Evolutionary conservation across 2,888 invertebrate species (phyloP), one percentile per base, ranked within the genome.

Genomic region (Drosophila histrio): DNA sequence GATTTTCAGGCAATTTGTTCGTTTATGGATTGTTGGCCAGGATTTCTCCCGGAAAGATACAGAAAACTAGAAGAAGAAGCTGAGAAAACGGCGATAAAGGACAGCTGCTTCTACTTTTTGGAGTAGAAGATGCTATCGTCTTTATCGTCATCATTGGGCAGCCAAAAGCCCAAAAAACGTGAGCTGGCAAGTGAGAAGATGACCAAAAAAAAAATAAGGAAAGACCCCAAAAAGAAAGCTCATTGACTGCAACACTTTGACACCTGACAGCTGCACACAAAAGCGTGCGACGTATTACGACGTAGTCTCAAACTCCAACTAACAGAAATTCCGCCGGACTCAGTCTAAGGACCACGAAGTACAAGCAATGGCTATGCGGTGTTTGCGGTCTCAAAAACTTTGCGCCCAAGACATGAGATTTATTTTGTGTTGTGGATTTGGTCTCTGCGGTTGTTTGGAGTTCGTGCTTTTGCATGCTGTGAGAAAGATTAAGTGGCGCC

Each of bases 1-100:
- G 89, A 87, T 87, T 89, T 86, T 88, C 88, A 79, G 87, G 77
- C 87, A 89, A 88, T 87, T 89, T 87, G 88, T 83, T 72, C 84
- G 84, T 83, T 89, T 87, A 89, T 89, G 77, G 86, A 79, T 82
- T 82, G 83, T 68, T 79, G 77, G 59, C 64, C 70, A 72, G 41
- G 30, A 47, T 47, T 32, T 19, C 30, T 17, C 38, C 22, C 28
- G 22, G 19, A 22, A 13, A 34, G 34, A n/a, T 11, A 39, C 21
- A 38, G 24, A 22, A 11, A 39, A 17, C 19, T 11, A 46, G 15
- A 49, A 36, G 46, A 54, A 60, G 49, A 36, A 41, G 36, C 60
- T 59, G 78, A 43, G 67, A 58, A 64, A 78, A 43, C 26, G 44
- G 57, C 72, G 67, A 76, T 76, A 80, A 72, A 80, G 65, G 64